Evolutionary conservation across 2,797 vertebrate species (phyloP).

Genomic region (Mionectes olivaceus): DNA sequence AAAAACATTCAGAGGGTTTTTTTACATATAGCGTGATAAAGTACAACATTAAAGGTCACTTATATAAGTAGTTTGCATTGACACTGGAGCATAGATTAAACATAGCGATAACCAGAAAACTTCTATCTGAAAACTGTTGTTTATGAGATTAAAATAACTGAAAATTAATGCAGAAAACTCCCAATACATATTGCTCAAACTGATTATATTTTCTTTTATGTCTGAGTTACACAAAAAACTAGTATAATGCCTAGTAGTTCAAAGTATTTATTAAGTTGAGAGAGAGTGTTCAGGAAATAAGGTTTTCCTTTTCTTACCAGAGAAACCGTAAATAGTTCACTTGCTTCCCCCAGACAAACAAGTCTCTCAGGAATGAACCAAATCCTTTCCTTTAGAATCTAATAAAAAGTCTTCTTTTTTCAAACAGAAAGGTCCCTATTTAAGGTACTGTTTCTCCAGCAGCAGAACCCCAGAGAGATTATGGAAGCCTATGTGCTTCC

Average conservation of each 20-base stretch:
- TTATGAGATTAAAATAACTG: not conserved
- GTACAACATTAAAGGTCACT: not conserved
- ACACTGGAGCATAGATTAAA: not conserved
- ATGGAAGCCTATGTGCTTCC: not conserved
- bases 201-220: not conserved
- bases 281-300: not conserved
- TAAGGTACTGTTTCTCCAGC: not conserved
- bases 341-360: not conserved
- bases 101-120: not conserved
- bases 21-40: not conserved
- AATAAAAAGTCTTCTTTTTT: not conserved
- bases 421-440: not conserved
- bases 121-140: not conserved
- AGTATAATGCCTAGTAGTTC: not conserved
- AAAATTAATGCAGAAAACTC: not conserved
- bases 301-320: not conserved
- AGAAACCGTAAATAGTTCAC: not conserved
- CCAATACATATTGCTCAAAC: not conserved
- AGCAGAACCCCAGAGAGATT: not conserved
- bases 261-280: not conserved
- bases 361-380: not conserved
- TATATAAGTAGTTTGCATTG: not conserved
- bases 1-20: not conserved
- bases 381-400: not conserved
- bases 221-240: not conserved